Conservation (phyloP, 2,797 vertebrate genomes). For the Alca torda region DNA sequence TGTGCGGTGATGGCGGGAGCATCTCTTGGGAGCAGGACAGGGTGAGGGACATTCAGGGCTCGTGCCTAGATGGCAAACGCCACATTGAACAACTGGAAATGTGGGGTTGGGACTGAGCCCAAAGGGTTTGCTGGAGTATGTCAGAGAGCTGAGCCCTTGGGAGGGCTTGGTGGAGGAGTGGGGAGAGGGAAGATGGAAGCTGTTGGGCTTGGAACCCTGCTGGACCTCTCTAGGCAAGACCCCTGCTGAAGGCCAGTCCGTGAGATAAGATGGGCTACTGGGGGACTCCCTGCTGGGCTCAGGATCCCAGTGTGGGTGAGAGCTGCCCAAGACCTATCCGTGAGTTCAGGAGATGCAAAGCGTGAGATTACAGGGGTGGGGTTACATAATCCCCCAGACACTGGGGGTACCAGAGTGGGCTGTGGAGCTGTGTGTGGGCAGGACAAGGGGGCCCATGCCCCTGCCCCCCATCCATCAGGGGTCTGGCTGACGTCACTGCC, state of each 20-base stretch:
- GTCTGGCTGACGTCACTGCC: not conserved
- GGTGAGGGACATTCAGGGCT: not conserved
- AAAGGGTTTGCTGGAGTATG: accelerated
- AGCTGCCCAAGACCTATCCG: not conserved
- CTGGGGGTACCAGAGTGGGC: not conserved
- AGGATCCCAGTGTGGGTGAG: accelerated
- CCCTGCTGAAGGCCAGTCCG: not conserved
- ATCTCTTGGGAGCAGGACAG: not conserved
- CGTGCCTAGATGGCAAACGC: not conserved
- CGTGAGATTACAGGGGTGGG: not conserved
- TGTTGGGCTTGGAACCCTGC: not conserved
- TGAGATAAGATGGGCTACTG: not conserved
- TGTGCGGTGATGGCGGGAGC: not conserved
- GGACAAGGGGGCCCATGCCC: not conserved
- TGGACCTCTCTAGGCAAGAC: not conserved
- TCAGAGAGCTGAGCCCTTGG: not conserved
- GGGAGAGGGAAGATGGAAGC: not conserved
- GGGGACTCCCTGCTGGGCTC: not conserved
- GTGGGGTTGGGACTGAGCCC: not conserved
- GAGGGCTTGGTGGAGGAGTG: not conserved
- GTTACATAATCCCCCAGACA: not conserved
- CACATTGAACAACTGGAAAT: not conserved
- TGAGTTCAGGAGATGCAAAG: not conserved
- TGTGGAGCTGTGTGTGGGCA: not conserved
- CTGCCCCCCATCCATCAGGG: not conserved